Conservation (phyloP, 37 sponge, comb jelly and placozoan genomes). For the Geodia barretti region DNA sequence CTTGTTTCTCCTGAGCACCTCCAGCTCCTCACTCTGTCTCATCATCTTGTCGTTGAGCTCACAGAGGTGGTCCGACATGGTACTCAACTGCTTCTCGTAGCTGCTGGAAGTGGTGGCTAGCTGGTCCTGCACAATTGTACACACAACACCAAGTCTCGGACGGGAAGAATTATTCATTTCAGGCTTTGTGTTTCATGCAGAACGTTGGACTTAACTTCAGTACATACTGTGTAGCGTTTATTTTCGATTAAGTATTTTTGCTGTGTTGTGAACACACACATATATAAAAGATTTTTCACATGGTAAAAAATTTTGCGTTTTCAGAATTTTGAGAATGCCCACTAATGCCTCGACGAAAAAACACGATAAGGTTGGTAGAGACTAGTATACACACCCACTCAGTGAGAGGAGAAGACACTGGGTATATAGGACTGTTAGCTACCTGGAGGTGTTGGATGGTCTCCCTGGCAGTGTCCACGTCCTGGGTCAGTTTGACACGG, state of each 20-base stretch:
- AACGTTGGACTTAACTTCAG: background rate
- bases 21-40: conserved; percentile 73
- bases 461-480: no score
- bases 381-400: no score
- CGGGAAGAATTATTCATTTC: background rate
- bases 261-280: no score
- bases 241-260: no score
- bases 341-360: background rate
- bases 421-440: background rate
- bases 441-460: conserved; percentile 51
- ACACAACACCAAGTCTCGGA: background rate
- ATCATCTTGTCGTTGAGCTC: conserved; percentile 89
- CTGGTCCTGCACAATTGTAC: conserved; percentile 72
- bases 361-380: background rate
- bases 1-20: conserved; percentile 29
- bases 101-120: conserved; percentile 65
- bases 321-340: background rate
- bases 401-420: no score
- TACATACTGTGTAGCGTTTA: no score
- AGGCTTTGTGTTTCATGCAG: background rate
- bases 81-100: conserved; percentile 93
- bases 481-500: conserved; percentile 34
- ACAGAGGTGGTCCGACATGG: conserved; percentile 98
- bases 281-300: no score
- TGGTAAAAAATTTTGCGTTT: background rate